Percentiles rank a stretch among this genome's conserved stretches.
These are phyloP conservation scores for Prolemur simus DNA, from an alignment of 2,113 vertebrate genomes.

Conservation along the genomic window DNA sequence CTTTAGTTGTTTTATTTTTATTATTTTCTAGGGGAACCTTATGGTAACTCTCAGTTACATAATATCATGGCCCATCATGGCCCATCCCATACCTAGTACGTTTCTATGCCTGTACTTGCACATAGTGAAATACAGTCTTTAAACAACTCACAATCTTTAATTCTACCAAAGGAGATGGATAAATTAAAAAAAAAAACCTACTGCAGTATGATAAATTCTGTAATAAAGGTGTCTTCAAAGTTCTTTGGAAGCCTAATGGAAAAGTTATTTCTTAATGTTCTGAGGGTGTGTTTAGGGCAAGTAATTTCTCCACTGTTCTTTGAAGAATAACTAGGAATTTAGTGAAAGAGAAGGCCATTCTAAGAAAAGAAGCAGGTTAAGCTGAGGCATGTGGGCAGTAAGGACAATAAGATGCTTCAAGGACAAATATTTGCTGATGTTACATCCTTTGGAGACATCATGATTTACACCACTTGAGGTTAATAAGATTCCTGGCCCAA, in stretches of 20 bases:
- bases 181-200: background rate
- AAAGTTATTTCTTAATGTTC: background rate
- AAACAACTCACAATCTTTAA: conserved; percentile 37
- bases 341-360: background rate
- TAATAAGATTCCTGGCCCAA: background rate
- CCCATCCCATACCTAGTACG: background rate
- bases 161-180: background rate
- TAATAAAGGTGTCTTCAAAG: conserved; percentile 17
- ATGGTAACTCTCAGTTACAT: conserved; percentile 6
- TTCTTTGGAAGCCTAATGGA: background rate
- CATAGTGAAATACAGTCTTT: conserved; percentile 2
- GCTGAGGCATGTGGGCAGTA: background rate
- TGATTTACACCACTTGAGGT: background rate
- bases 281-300: background rate
- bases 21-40: background rate
- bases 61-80: background rate
- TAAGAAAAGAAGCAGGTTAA: conserved; percentile 25
- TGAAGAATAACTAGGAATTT: background rate
- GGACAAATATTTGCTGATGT: background rate
- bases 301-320: conserved; percentile 12
- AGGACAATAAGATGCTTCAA: background rate
- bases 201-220: background rate
- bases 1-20: no score
- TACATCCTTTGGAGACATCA: background rate
- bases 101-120: background rate